Conservation (phyloP, 2,113 vertebrate species). For the Crocuta crocuta region DNA sequence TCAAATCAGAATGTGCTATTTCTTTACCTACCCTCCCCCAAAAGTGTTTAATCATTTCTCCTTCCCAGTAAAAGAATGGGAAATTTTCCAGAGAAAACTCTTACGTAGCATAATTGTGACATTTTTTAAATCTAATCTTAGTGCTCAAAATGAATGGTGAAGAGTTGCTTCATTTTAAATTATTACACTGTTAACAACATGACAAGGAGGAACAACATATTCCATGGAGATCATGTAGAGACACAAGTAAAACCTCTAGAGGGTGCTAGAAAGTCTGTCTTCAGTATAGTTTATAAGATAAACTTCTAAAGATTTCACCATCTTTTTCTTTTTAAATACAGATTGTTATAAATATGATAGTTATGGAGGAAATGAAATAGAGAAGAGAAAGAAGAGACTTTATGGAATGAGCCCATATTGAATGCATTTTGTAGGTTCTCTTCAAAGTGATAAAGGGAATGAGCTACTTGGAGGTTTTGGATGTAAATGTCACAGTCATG, state of each 20-base stretch:
- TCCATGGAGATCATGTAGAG: not conserved
- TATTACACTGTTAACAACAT: not conserved
- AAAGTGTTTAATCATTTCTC: not conserved
- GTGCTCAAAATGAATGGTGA: not conserved
- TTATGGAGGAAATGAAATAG: not conserved
- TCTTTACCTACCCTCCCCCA: not conserved
- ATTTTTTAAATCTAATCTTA: not conserved
- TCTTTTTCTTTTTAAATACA: not conserved
- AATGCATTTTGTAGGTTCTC: not conserved
- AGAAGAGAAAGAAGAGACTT: not conserved
- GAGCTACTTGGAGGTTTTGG: not conserved
- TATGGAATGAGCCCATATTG: not conserved
- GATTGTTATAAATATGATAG: not conserved
- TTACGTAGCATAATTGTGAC: not conserved
- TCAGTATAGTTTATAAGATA: not conserved
- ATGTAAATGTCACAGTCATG: not conserved
- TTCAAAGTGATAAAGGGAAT: not conserved
- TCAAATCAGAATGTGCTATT: not conserved
- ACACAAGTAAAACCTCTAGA: constrained; percentile 77
- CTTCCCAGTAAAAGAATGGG: not conserved
- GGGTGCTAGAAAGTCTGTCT: constrained; percentile 77
- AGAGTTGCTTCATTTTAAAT: not conserved
- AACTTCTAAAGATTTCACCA: not conserved
- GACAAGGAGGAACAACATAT: not conserved
- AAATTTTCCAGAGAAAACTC: not conserved